These are phyloP conservation scores for Osmerus mordax DNA, from an alignment of 2,113 vertebrate genomes.

Conservation along the genomic window DNA sequence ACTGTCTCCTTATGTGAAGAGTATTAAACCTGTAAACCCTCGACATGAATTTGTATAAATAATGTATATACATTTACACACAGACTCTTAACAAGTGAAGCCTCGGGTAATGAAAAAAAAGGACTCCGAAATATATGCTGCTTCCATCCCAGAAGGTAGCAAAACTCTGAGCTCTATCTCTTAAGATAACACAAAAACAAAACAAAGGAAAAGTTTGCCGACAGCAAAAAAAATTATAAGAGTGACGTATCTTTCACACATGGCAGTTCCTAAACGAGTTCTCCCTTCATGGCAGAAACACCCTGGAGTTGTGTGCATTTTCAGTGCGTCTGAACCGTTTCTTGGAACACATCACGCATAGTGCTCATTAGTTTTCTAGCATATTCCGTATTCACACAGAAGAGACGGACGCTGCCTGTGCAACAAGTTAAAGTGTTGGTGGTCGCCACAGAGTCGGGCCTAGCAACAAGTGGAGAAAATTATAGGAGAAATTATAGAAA, in stretches of 20 bases:
- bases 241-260: too few relatives aligned
- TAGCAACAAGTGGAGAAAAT: too few relatives aligned
- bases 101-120: constrained; percentile 62
- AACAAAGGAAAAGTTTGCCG: constrained; percentile 67
- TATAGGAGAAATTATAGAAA: too few relatives aligned
- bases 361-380: too few relatives aligned
- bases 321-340: not conserved
- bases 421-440: too few relatives aligned
- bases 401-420: too few relatives aligned
- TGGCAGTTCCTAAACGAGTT: too few relatives aligned
- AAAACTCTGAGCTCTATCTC: constrained; percentile 55
- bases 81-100: constrained; percentile 71
- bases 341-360: not conserved
- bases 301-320: too few relatives aligned
- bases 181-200: constrained; percentile 43
- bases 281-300: too few relatives aligned
- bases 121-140: constrained; percentile 71
- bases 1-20: constrained; percentile 65
- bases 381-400: too few relatives aligned
- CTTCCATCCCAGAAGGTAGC: constrained; percentile 68
- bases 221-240: constrained; percentile 52
- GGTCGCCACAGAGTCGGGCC: too few relatives aligned
- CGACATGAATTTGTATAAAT: constrained; percentile 72
- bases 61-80: constrained; percentile 74
- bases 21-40: constrained; percentile 69